Conservation (phyloP, 2,888 invertebrate species). For the Magallana nippona region DNA sequence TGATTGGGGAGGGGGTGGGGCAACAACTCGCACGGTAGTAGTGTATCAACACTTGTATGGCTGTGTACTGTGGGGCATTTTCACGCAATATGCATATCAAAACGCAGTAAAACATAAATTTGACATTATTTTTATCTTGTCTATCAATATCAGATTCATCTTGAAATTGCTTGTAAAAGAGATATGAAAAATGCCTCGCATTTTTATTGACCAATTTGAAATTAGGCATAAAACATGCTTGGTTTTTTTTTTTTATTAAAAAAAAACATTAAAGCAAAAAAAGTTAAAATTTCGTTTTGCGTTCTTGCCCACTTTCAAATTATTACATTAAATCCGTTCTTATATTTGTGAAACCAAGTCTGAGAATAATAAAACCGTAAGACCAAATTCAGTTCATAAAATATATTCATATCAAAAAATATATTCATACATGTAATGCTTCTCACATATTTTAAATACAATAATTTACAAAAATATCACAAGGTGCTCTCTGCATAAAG, state of each 20-base stretch:
- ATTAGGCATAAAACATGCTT: no score
- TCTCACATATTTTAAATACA: constrained; percentile 31
- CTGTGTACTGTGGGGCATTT: background rate
- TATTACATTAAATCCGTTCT: no score
- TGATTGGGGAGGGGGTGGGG: background rate
- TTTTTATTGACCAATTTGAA: no score
- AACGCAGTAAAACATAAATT: background rate
- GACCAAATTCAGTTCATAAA: background rate
- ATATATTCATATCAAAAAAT: background rate
- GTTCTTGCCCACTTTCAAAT: no score
- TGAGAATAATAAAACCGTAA: background rate
- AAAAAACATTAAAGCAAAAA: no score
- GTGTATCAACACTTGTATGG: background rate
- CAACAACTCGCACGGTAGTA: background rate
- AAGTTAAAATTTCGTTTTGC: no score
- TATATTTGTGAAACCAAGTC: no score
- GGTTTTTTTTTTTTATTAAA: no score
- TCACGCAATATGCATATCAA: constrained; percentile 8
- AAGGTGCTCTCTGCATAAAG: constrained; percentile 27
- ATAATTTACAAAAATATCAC: constrained; percentile 40
- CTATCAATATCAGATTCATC: background rate
- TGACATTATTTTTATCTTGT: background rate
- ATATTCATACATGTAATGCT: background rate
- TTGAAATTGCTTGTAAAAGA: no score
- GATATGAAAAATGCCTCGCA: no score